A percentile compares a stretch with the other conserved stretches of the same genome.
Conservation (phyloP, 2,113 vertebrate species). For the Mirounga angustirostris region DNA sequence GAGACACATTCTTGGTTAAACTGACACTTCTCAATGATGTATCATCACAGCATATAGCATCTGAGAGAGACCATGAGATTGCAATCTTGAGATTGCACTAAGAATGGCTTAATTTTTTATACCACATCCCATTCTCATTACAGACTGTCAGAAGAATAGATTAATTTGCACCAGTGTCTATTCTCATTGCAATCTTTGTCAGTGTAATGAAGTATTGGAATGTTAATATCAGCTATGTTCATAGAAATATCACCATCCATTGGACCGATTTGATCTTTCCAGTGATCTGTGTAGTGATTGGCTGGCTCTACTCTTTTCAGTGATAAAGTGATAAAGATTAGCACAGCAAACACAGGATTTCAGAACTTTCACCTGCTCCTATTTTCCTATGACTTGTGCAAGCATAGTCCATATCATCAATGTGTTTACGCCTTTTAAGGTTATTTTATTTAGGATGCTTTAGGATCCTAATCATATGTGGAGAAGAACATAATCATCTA, state of each 20-base stretch:
- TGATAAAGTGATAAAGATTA: conserved; percentile 42
- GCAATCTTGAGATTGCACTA: conserved; percentile 62
- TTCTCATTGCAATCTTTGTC: conserved; percentile 69
- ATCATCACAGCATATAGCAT: conserved; percentile 39
- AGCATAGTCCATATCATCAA: background rate
- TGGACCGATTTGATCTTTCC: conserved; percentile 23
- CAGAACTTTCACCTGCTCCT: background rate
- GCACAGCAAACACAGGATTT: background rate
- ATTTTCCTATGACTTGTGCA: background rate
- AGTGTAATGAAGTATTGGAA: conserved; percentile 50
- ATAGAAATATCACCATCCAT: conserved; percentile 46
- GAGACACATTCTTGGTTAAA: conserved; percentile 64
- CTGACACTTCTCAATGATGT: conserved; percentile 54
- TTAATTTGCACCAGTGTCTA: conserved; percentile 68
- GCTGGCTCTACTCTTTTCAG: background rate
- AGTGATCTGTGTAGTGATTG: conserved; percentile 29
- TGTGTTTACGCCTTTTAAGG: background rate
- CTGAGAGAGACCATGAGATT: conserved; percentile 51
- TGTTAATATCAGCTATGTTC: conserved; percentile 53
- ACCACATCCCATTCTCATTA: conserved; percentile 72
- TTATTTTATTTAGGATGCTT: background rate
- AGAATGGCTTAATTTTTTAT: conserved; percentile 71
- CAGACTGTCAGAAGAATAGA: conserved; percentile 66
- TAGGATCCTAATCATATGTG: background rate
- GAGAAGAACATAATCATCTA: background rate